phyloP scores from a whole-genome alignment of 2,888 invertebrate genomes.

The Drosophila leonis region DNA sequence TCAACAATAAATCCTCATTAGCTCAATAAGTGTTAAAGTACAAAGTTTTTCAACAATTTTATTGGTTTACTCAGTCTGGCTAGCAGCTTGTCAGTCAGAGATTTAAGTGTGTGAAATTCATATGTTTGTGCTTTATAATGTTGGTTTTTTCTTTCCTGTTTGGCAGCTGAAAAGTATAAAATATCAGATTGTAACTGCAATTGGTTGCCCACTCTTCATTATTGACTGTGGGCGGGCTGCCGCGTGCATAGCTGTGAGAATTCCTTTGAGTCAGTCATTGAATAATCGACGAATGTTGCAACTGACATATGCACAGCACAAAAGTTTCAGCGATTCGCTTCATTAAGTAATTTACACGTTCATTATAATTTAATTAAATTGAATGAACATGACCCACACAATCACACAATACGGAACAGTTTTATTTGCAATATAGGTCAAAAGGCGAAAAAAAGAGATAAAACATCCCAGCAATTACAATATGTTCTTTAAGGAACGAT shows the following conservation, averaged over 20 bases:
- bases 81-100: not conserved
- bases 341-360: slow-evolving; percentile 71
- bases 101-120: not conserved
- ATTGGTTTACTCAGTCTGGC: not conserved
- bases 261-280: slow-evolving; percentile 48
- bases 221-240: not conserved
- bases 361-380: slow-evolving; percentile 67
- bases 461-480: too few species aligned
- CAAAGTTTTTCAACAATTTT: not conserved
- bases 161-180: slow-evolving; percentile 12
- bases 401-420: not conserved
- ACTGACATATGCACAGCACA: slow-evolving; percentile 46
- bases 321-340: slow-evolving; percentile 63
- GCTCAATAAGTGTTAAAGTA: not conserved
- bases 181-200: not conserved
- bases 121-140: not conserved
- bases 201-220: slow-evolving; percentile 10
- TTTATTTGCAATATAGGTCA: not conserved
- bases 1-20: not conserved
- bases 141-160: not conserved
- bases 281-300: slow-evolving; percentile 51
- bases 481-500: not conserved
- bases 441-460: not conserved
- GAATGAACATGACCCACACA: slow-evolving; percentile 38
- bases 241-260: slow-evolving; percentile 15